phyloP scores from a whole-genome alignment of 2,888 invertebrate genomes.

The Xiphydria camelus region DNA sequence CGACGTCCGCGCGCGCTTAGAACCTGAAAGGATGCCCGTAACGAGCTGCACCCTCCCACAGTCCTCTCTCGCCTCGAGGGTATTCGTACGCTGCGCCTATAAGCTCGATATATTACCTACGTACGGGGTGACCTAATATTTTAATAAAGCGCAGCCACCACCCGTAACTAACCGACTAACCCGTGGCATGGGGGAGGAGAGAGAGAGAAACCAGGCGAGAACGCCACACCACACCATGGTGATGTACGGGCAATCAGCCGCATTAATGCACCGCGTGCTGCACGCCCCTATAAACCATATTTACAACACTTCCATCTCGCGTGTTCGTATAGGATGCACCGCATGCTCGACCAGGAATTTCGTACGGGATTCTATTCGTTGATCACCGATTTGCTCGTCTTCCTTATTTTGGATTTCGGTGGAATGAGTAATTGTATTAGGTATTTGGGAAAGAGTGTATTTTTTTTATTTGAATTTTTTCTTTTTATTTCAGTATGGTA shows the following conservation, averaged over 20 bases:
- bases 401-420: too few species aligned
- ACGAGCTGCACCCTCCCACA: conserved; percentile 40
- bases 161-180: conserved; percentile 48
- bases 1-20: conserved; percentile 51
- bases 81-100: conserved; percentile 10
- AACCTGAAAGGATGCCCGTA: conserved; percentile 46
- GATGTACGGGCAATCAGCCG: conserved; percentile 56
- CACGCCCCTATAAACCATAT: conserved; percentile 49
- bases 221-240: conserved; percentile 30
- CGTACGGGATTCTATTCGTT: not conserved
- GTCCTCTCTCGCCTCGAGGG: conserved; percentile 28
- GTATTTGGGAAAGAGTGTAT: too few species aligned
- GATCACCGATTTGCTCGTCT: too few species aligned
- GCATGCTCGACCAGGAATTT: not conserved
- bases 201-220: conserved; percentile 14
- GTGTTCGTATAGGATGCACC: too few species aligned
- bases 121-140: conserved; percentile 49
- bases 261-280: conserved; percentile 52
- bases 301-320: conserved; percentile 46
- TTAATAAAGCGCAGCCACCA: conserved; percentile 49
- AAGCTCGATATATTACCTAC: conserved; percentile 30
- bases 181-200: conserved; percentile 23
- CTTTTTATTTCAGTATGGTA: too few species aligned
- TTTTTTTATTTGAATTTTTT: too few species aligned
- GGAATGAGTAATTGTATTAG: too few species aligned